Conservation (phyloP, 2,113 vertebrate genomes). For the Vicugna pacos region DNA sequence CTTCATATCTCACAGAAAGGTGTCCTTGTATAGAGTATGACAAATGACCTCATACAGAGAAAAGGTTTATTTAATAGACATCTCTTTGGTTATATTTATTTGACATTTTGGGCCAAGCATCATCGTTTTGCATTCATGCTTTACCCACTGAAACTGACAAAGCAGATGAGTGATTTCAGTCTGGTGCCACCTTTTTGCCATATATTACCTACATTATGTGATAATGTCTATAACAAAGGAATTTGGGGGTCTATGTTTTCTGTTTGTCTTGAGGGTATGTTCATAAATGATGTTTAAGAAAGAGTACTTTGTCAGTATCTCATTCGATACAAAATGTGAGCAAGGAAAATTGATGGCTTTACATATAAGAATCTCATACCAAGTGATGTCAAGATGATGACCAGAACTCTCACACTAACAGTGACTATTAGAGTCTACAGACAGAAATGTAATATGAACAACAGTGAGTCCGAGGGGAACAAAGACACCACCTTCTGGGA, state of each 20-base stretch:
- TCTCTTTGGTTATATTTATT: neutral
- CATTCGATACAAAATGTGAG: neutral
- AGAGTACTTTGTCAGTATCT: neutral
- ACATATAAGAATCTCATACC: neutral
- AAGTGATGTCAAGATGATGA: neutral
- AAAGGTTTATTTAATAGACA: neutral
- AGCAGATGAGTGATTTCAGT: neutral
- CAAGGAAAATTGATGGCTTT: neutral
- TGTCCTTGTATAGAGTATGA: neutral
- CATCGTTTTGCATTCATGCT: neutral
- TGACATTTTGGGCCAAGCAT: neutral
- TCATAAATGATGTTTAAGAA: conserved; percentile 42
- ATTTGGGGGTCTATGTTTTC: neutral
- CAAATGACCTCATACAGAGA: neutral
- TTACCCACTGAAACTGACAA: neutral
- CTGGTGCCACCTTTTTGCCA: neutral
- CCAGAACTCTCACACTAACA: neutral
- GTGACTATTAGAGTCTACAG: neutral
- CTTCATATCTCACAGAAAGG: neutral
- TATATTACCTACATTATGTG: neutral
- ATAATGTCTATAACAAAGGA: neutral
- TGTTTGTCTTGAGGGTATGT: neutral
- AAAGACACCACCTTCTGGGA: neutral
- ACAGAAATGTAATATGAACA: neutral
- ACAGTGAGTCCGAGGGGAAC: neutral